Evolutionary conservation across 2,888 invertebrate species (phyloP).

Genomic region (Melanotus villosus): DNA sequence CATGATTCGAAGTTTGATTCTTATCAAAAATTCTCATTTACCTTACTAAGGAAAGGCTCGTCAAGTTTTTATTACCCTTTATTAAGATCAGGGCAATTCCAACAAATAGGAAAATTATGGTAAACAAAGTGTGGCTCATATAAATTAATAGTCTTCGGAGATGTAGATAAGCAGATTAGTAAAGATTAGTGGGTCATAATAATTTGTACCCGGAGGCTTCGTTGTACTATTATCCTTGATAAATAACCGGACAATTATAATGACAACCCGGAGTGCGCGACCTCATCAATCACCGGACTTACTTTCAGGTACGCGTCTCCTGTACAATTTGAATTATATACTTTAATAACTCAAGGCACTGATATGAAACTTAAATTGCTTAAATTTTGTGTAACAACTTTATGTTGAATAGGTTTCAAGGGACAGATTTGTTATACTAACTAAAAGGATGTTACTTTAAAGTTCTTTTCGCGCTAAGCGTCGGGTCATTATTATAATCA

Average conservation of each 20-base stretch:
- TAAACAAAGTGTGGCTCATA: conserved; percentile 6
- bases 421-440: conserved; percentile 27
- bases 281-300: conserved; percentile 48
- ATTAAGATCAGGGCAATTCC: too few species aligned
- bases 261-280: conserved; percentile 51
- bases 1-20: too few species aligned
- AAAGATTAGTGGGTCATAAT: conserved; percentile 42
- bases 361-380: conserved; percentile 37
- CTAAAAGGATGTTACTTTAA: neutral
- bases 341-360: conserved; percentile 41
- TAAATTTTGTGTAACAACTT: conserved; percentile 28
- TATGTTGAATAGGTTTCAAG: conserved; percentile 25
- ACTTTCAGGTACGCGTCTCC: conserved; percentile 22
- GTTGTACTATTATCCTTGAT: conserved; percentile 63
- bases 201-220: conserved; percentile 51
- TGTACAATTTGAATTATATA: conserved; percentile 43
- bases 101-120: neutral
- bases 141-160: conserved; percentile 35
- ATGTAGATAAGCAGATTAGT: conserved; percentile 51
- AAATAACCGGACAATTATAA: conserved; percentile 65
- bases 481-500: neutral
- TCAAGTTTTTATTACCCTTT: too few species aligned
- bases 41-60: too few species aligned
- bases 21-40: too few species aligned
- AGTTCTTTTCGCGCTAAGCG: neutral